Evolutionary conservation across 2,797 vertebrate species (phyloP).

Genomic region (Melanotaenia boesemani): DNA sequence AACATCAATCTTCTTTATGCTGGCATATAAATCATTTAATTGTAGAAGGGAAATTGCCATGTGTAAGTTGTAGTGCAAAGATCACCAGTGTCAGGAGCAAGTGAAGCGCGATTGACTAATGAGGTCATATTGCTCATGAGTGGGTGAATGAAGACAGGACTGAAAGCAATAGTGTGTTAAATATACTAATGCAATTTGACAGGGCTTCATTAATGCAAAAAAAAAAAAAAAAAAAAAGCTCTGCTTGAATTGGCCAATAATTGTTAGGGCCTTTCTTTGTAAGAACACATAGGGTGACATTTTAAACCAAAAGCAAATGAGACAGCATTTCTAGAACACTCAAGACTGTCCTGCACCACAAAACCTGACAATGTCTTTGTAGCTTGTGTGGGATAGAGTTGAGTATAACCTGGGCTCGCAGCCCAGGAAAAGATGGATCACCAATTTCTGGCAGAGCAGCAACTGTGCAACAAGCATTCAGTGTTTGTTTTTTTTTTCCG

Average conservation of each 20-base stretch:
- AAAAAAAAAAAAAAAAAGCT: constrained; percentile 11
- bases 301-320: constrained; percentile 57
- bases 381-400: constrained; percentile 52
- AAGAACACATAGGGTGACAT: constrained; percentile 32
- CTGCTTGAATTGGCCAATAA: constrained; percentile 27
- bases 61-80: constrained; percentile 46
- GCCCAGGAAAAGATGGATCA: constrained; percentile 78
- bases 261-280: constrained; percentile 27
- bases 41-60: constrained; percentile 23
- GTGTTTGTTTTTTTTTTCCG: constrained; percentile 42
- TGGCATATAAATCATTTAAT: constrained; percentile 25
- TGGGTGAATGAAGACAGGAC: constrained; percentile 46
- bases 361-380: constrained; percentile 74
- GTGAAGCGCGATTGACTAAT: constrained; percentile 56
- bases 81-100: constrained; percentile 58
- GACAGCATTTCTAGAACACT: constrained; percentile 57
- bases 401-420: constrained; percentile 71
- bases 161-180: constrained; percentile 53
- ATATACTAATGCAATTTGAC: constrained; percentile 42
- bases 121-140: constrained; percentile 58
- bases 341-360: constrained; percentile 49
- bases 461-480: constrained; percentile 69
- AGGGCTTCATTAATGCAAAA: constrained; percentile 26
- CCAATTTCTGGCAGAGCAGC: constrained; percentile 65
- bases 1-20: background rate